A percentile compares a stretch with the other conserved stretches of the same genome.
Conservation (phyloP, 2,113 vertebrate species). For the Agapornis roseicollis region DNA sequence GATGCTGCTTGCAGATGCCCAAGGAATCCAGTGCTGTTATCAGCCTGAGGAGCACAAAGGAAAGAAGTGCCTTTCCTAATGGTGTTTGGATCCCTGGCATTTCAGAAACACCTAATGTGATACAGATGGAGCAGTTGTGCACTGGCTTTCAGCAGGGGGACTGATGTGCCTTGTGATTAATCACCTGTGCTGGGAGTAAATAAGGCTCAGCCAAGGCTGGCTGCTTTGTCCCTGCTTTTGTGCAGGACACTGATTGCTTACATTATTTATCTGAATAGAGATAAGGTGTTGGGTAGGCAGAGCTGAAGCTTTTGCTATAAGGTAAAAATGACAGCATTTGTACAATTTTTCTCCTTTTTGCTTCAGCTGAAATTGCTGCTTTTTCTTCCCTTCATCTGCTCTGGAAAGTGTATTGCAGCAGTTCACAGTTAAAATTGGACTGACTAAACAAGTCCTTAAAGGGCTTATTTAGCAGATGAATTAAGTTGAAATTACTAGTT, state of each 20-base stretch:
- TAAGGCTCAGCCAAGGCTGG: constrained; percentile 9
- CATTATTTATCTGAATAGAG: background rate
- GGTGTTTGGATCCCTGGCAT: constrained; percentile 51
- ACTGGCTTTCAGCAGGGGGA: constrained; percentile 29
- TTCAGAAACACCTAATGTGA: constrained; percentile 61
- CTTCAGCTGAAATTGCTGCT: background rate
- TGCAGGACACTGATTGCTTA: background rate
- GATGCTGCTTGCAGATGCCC: background rate
- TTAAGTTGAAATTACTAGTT: constrained; percentile 20
- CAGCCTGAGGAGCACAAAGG: constrained; percentile 27
- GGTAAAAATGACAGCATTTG: background rate
- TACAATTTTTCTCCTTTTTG: background rate
- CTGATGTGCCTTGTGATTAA: constrained; percentile 56
- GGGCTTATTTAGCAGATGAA: background rate
- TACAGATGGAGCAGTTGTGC: constrained; percentile 60
- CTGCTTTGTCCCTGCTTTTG: background rate
- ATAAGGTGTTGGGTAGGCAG: background rate
- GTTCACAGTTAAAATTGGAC: constrained; percentile 9
- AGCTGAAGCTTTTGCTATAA: no score
- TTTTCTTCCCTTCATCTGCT: constrained; percentile 17
- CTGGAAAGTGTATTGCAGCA: constrained; percentile 2
- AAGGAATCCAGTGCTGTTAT: constrained; percentile 30
- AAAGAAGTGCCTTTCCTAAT: background rate
- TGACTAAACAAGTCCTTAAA: background rate
- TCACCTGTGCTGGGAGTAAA: constrained; percentile 68